Conservation (phyloP, 2,113 vertebrate genomes). For the Castor canadensis region DNA sequence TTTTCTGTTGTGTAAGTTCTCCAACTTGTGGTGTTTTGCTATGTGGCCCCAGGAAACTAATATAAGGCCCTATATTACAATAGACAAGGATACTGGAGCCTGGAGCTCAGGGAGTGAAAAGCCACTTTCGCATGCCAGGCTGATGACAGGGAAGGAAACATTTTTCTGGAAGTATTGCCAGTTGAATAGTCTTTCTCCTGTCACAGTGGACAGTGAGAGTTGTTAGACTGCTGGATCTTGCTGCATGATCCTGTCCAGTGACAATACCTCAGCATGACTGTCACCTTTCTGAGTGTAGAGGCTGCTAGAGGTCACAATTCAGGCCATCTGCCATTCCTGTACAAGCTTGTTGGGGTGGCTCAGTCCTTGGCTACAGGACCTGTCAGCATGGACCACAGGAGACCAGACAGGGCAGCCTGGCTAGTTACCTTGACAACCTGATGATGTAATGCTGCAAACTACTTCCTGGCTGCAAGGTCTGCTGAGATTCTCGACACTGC, state of each 20-base stretch:
- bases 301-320: neutral
- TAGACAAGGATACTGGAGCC: neutral
- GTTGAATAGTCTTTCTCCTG: neutral
- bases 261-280: rapidly evolving
- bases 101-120: neutral
- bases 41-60: neutral
- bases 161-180: neutral
- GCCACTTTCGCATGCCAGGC: neutral
- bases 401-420: conserved; percentile 7
- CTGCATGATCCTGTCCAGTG: neutral
- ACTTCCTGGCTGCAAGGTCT: conserved; percentile 31
- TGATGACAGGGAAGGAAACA: neutral
- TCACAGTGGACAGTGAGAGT: rapidly evolving
- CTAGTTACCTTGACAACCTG: conserved; percentile 70
- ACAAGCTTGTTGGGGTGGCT: neutral
- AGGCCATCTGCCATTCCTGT: neutral
- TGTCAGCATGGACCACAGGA: neutral
- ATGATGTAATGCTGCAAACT: conserved; percentile 50
- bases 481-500: neutral
- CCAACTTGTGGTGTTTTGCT: neutral
- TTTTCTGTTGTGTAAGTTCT: neutral
- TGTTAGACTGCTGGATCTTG: neutral
- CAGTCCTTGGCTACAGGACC: neutral
- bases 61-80: neutral
- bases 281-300: neutral